Evolutionary conservation across 2,888 invertebrate genomes (phyloP), one percentile per base, ranked within the genome.

Genomic region (Cerceris ruficornis): DNA sequence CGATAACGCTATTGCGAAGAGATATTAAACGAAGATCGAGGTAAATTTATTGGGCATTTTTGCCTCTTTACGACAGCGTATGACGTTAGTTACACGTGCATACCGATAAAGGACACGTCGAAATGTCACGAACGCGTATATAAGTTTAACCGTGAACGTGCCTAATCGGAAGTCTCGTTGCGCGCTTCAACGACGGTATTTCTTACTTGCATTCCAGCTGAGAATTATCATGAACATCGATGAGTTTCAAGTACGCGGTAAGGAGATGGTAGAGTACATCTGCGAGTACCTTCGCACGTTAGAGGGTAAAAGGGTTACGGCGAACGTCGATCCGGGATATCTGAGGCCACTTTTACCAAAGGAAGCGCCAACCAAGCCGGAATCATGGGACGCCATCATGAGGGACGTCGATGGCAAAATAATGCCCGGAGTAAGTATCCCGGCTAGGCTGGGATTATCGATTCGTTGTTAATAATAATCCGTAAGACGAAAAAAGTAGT

Each of bases 221-320:
- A 60, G 60, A 54, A 66, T 69, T 69, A 93, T 89, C 90, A 98
- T 98, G 98, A 96, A 98, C 93, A 95, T 96, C 80, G 95, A 97
- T 83, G 97, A 98, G 92, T 98, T 98, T 93, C 95, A 98, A 69
- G 94, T 95, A 75, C 95, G 96, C 72, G 98, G 98, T 62, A 96
- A 96, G 92, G 97, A 98, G 94, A 98, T 98, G 98, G 96, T 98
- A 82, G 98, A 99, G 91, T 98, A 98, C 92, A 98, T 98, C 86
- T 98, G 98, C 92, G 95, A 96, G 85, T 98, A 98, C 90, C 94
- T 98, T 94, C 95, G 95, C 78, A 97, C 96, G n/a, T 93, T 98
- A 84, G 94, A 94, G 14, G 94, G 95, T 46, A 94, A 97, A 68
- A 94, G 97, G 42, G 98, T 98, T 15, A 97, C 97, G 8, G 98